phyloP scores from a whole-genome alignment of 2,888 invertebrate species.

The Eupithecia dodoneata region DNA sequence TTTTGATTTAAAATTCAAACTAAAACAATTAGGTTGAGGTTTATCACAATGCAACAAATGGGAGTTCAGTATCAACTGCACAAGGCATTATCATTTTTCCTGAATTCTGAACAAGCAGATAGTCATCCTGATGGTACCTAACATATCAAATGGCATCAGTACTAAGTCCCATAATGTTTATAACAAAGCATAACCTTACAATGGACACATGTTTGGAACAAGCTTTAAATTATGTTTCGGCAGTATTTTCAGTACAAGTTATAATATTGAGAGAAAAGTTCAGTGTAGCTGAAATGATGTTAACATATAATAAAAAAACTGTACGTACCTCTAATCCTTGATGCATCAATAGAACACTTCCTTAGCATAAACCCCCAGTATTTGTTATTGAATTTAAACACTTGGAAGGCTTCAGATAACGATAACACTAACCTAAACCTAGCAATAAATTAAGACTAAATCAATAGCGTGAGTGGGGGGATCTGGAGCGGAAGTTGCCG shows the following conservation, averaged over 20 bases:
- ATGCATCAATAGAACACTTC: slow-evolving; percentile 73
- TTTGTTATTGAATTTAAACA: slow-evolving; percentile 80
- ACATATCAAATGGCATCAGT: not conserved
- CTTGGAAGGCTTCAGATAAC: slow-evolving; percentile 84
- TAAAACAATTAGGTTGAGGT: not conserved
- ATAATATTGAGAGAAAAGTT: not conserved
- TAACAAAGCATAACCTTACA: not conserved
- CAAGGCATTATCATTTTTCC: not conserved
- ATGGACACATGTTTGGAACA: not conserved
- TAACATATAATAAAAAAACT: not conserved
- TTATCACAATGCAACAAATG: not conserved
- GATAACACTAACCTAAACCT: slow-evolving; percentile 80
- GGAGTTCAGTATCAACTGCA: not conserved
- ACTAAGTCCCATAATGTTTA: not conserved
- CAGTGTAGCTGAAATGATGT: not conserved
- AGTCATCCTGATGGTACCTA: not conserved
- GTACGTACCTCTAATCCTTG: slow-evolving; percentile 72
- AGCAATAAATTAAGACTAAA: slow-evolving; percentile 74
- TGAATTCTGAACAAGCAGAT: not conserved
- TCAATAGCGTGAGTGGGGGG: slow-evolving; percentile 77
- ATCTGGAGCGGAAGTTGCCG: slow-evolving; percentile 83
- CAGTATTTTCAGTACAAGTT: not conserved
- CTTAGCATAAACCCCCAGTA: slow-evolving; percentile 79
- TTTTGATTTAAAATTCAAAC: not conserved
- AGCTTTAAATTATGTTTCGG: not conserved